Evolutionary conservation across 2,113 vertebrate species (phyloP).

Genomic region (Leiothrix lutea): DNA sequence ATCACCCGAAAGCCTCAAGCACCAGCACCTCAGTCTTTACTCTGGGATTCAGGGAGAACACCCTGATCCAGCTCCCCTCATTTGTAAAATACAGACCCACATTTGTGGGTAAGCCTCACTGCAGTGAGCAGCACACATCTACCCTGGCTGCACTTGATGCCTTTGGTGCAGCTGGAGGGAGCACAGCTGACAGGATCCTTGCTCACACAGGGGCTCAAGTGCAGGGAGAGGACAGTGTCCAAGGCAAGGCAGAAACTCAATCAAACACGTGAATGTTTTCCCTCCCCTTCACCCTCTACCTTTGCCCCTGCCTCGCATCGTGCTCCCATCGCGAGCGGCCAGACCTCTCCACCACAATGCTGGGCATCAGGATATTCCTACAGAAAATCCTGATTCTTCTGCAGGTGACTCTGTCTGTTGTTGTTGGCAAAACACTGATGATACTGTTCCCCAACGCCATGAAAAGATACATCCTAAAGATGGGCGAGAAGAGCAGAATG

Average conservation of each 20-base stretch:
- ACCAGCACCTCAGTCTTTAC: too few relatives aligned
- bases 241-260: not conserved
- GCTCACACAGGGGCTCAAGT: fast-evolving
- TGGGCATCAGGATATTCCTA: not conserved
- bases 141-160: fast-evolving
- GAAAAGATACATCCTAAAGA: slow-evolving; percentile 75
- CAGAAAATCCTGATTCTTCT: slow-evolving; percentile 60
- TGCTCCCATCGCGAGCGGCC: fast-evolving
- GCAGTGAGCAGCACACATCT: too few relatives aligned
- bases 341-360: not conserved
- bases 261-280: not conserved
- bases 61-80: not conserved
- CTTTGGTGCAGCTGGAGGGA: not conserved
- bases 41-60: not conserved
- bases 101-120: not conserved
- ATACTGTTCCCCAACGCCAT: slow-evolving; percentile 71
- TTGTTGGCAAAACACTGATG: slow-evolving; percentile 61
- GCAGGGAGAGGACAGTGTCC: fast-evolving
- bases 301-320: not conserved
- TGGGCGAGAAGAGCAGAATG: slow-evolving; percentile 73
- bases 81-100: fast-evolving
- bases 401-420: slow-evolving; percentile 40
- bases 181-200: fast-evolving
- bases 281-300: not conserved
- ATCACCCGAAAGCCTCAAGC: not conserved